Base-by-base conservation (phyloP, 2,888 invertebrate genomes). In the Spilosoma lubricipeda region DNA sequence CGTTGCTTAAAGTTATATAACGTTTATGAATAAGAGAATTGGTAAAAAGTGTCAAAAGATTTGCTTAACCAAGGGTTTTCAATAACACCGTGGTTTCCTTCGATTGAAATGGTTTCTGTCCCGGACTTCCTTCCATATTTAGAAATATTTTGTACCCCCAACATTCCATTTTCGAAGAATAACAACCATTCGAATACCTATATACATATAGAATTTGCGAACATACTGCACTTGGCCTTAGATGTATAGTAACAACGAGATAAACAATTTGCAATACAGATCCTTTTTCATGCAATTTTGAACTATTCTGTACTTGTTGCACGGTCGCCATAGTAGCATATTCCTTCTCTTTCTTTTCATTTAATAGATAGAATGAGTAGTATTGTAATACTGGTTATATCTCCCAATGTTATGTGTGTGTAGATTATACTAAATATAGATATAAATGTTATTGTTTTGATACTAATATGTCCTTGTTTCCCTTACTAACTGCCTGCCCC, bases 401-500 rank as follows among this genome's bases (percentile, higher is more conserved):
- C n/a, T 66, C 0, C 11, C 36, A 64, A n/a, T 7, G 15, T 64
- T 64, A 18, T 18, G 18, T 56, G 2, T 33, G 4, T 36, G 27
- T 69, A 52, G 59, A 8, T 52, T n/a, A 27, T 70, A n/a, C n/a
- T 39, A 23, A 39, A 30, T 68, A 30, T 45, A 52, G 39, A 59
- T 15, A n/a, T 52, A 4, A 70, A 33, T 68, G 63, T n/a, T 59
- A 33, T 72, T 9, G 52, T 23, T 39, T 18, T 67, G 71, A 39
- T 71, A 71, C 75, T 82, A 78, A 82, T 73, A 45, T 72, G 59
- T 78, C 56, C 30, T 13, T 75, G 59, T 75, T 67, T 75, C 52
- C 56, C 73, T 75, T 56, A 27, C 73, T 64, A 27, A 30, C 75
- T 78, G 81, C 78, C 76, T 75, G 67, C 80, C 67, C 75, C 71